Conservation (phyloP, 2,113 vertebrate species). For the Myodes glareolus region DNA sequence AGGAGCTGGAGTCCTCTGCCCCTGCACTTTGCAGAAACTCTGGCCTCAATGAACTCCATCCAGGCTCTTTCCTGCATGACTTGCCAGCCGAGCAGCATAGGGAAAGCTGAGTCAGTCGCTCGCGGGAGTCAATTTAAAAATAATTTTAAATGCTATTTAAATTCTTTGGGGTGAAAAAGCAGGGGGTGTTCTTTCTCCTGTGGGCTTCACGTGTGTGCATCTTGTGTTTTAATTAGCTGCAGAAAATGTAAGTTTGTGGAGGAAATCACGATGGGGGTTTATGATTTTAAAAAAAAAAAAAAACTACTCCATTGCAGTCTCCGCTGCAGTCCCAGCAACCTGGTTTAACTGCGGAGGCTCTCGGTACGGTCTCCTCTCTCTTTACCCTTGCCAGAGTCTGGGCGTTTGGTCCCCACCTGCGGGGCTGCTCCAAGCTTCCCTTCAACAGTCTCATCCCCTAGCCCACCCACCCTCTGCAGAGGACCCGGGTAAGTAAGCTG, state of each 20-base stretch:
- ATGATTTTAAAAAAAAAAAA: not conserved
- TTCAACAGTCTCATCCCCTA: not conserved
- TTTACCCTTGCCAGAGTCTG: slow-evolving; percentile 20
- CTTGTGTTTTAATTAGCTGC: slow-evolving; percentile 5
- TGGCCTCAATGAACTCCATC: slow-evolving; percentile 67
- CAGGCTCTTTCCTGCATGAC: slow-evolving; percentile 23
- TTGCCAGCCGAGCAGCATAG: slow-evolving; percentile 29
- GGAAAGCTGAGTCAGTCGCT: slow-evolving; percentile 73
- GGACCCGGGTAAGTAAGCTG: slow-evolving; percentile 47
- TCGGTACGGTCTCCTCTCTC: not conserved
- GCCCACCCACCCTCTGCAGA: slow-evolving; percentile 25
- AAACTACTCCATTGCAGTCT: slow-evolving; percentile 83
- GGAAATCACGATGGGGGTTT: not conserved
- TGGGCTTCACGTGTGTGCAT: not conserved
- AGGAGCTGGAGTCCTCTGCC: not conserved
- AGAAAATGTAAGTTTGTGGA: slow-evolving; percentile 50
- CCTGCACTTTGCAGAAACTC: slow-evolving; percentile 71
- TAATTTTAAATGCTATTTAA: not conserved
- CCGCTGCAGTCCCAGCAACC: slow-evolving; percentile 84
- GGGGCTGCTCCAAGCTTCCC: not conserved
- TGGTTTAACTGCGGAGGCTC: slow-evolving; percentile 80
- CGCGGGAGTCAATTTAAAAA: not conserved
- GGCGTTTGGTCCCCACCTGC: not conserved
- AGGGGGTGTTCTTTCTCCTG: not conserved
- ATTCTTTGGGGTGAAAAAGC: not conserved